Percentiles rank a stretch among this genome's conserved stretches.
Conservation (phyloP, 2,888 invertebrate species). For the Elegia similella region DNA sequence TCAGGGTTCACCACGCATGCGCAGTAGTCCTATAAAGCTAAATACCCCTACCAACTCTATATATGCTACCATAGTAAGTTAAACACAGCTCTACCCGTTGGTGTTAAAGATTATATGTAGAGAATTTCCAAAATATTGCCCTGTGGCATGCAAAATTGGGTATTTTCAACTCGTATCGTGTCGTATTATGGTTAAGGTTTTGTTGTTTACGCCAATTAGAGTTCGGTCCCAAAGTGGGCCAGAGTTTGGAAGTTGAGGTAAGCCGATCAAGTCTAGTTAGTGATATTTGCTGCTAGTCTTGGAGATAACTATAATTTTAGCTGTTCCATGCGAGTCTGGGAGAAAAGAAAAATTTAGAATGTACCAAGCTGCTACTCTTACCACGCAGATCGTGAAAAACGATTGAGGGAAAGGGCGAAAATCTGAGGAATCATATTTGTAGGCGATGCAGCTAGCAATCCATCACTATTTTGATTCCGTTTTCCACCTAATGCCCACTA, state of each 20-base stretch:
- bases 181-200: constrained; percentile 11
- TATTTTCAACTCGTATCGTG: constrained; percentile 18
- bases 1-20: constrained; percentile 60
- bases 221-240: constrained; percentile 3
- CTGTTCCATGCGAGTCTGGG: too few species aligned
- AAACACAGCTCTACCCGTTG: background rate
- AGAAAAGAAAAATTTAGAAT: too few species aligned
- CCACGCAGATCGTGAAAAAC: too few species aligned
- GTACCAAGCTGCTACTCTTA: too few species aligned
- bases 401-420: too few species aligned
- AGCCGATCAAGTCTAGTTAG: background rate
- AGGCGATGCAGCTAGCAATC: too few species aligned
- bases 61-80: constrained; percentile 9
- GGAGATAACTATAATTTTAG: too few species aligned
- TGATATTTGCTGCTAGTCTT: background rate
- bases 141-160: constrained; percentile 12
- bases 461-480: too few species aligned
- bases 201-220: constrained; percentile 12
- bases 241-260: constrained; percentile 4
- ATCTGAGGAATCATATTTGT: too few species aligned
- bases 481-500: too few species aligned
- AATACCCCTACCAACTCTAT: constrained; percentile 29
- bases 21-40: constrained; percentile 36
- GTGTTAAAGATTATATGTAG: background rate
- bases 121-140: background rate